Percentiles rank a stretch among this genome's conserved stretches.
Evolutionary conservation across 1,140 invertebrate genomes (phyloP).

Genomic region (Drosophila ambigua): DNA sequence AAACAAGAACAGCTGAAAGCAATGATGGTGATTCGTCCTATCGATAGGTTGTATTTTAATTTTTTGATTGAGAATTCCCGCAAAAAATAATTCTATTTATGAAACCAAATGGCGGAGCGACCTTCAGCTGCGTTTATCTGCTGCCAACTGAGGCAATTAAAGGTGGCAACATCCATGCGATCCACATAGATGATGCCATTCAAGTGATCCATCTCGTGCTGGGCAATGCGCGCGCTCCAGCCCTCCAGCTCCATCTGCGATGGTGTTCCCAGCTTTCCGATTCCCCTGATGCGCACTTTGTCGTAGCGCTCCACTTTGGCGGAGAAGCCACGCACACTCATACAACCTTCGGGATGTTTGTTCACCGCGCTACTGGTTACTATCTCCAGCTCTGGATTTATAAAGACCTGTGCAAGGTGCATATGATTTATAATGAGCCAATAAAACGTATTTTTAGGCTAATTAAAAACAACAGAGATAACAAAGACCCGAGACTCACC

Average conservation of each 20-base stretch:
- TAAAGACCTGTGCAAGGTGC: constrained; percentile 86
- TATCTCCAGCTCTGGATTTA: constrained; percentile 90
- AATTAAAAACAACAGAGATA: too few relatives aligned
- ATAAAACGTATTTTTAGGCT: too few relatives aligned
- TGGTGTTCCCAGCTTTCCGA: constrained; percentile 86
- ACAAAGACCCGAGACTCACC: constrained; percentile 82
- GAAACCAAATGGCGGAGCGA: constrained; percentile 51
- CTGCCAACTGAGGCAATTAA: constrained; percentile 51
- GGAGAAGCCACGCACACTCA: constrained; percentile 87
- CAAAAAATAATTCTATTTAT: constrained; percentile 39
- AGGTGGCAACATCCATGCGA: constrained; percentile 86
- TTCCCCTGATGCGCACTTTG: constrained; percentile 86
- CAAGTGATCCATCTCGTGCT: constrained; percentile 92
- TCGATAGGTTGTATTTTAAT: too few relatives aligned
- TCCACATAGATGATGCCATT: constrained; percentile 89
- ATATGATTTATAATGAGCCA: not conserved
- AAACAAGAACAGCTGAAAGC: too few relatives aligned
- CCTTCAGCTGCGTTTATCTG: constrained; percentile 57
- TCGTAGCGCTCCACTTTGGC: constrained; percentile 88
- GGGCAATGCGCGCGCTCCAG: constrained; percentile 89
- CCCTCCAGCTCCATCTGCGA: constrained; percentile 85
- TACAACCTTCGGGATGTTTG: constrained; percentile 87
- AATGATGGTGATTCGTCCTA: too few relatives aligned
- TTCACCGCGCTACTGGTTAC: constrained; percentile 86
- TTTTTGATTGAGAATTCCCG: not conserved